A percentile compares a stretch with the other conserved stretches of the same genome.
These are phyloP conservation scores for Pogonus chalceus DNA, from an alignment of 1,140 invertebrate species.

Conservation along the genomic window DNA sequence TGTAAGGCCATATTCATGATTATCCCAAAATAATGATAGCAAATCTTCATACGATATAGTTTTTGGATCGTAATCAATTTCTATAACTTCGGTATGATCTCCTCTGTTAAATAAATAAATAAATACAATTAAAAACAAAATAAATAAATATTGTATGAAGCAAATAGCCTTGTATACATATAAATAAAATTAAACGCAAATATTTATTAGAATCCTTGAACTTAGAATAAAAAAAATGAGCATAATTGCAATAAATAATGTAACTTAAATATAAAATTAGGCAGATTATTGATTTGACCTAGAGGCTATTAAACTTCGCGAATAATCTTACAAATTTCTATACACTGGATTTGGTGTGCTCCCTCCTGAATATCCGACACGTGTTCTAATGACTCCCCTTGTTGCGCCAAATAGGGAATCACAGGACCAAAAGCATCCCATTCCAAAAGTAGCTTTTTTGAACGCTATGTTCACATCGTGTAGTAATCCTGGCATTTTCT, in stretches of 20 bases:
- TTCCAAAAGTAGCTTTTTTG: conserved; percentile 73
- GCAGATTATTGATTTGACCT: no score
- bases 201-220: conserved; percentile 6
- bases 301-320: no score
- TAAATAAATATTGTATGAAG: no score
- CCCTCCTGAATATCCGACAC: conserved; percentile 91
- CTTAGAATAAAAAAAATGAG: no score
- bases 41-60: conserved; percentile 63
- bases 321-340: conserved; percentile 64
- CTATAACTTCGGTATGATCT: conserved; percentile 87
- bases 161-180: no score
- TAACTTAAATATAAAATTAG: no score
- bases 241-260: no score
- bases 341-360: conserved; percentile 72
- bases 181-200: background rate
- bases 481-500: conserved; percentile 27
- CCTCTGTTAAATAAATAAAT: conserved; percentile 50
- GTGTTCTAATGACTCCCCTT: conserved; percentile 75
- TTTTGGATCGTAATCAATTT: conserved; percentile 81
- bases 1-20: conserved; percentile 79
- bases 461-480: conserved; percentile 28
- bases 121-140: conserved; percentile 12
- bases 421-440: conserved; percentile 96
- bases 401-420: conserved; percentile 83
- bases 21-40: conserved; percentile 81